A percentile compares a stretch with the other conserved stretches of the same genome.
Conservation (phyloP, 2,797 vertebrate genomes). For the Tamandua tetradactyla region DNA sequence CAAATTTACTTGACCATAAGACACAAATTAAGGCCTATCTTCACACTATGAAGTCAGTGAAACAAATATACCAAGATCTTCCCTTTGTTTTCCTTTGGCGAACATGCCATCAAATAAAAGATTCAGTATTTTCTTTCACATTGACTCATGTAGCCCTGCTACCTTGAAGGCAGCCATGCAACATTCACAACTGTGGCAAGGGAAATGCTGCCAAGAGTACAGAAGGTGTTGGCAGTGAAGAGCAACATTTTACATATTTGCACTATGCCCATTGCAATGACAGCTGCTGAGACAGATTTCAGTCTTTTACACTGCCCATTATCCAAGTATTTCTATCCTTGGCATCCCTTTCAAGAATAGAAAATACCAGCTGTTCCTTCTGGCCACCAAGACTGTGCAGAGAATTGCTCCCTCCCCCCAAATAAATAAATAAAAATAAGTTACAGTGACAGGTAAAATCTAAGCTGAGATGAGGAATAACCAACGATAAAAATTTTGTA, state of each 20-base stretch:
- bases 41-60: background rate
- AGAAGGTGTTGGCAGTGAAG: conserved; percentile 80
- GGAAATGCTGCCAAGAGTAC: conserved; percentile 72
- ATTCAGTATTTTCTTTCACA: background rate
- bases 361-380: conserved; percentile 86
- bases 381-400: conserved; percentile 66
- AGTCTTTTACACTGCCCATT: conserved; percentile 73
- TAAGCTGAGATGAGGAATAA: conserved; percentile 5
- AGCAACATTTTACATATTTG: conserved; percentile 77
- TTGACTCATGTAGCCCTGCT: background rate
- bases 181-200: background rate
- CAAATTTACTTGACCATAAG: background rate
- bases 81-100: conserved; percentile 42
- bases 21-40: conserved; percentile 49
- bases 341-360: conserved; percentile 83
- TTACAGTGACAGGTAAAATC: conserved; percentile 65
- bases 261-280: conserved; percentile 74
- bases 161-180: conserved; percentile 50
- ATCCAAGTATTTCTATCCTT: conserved; percentile 79
- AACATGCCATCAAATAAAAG: background rate
- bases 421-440: conserved; percentile 80
- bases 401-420: conserved; percentile 64
- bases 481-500: conserved; percentile 40
- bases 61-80: background rate
- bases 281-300: conserved; percentile 88